Percentiles rank a stretch among this genome's conserved stretches.
These are phyloP conservation scores for Tenthredo distinguenda DNA, from an alignment of 2,888 invertebrate genomes.

Conservation along the genomic window DNA sequence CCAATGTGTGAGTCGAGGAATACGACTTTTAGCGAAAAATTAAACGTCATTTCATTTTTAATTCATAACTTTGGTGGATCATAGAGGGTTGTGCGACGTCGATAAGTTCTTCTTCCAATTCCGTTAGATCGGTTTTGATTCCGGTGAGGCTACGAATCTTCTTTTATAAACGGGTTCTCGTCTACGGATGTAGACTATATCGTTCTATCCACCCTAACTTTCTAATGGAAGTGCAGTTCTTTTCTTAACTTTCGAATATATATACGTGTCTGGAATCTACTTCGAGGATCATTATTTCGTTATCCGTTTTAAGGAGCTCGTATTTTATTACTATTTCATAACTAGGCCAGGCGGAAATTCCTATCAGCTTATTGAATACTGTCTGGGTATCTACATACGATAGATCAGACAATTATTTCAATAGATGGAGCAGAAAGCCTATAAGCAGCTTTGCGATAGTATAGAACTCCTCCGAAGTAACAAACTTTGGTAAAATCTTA, in stretches of 20 bases:
- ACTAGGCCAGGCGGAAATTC: constrained; percentile 25
- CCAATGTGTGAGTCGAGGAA: not conserved
- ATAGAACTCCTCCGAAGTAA: not conserved
- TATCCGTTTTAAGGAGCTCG: not conserved
- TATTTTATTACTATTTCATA: not conserved
- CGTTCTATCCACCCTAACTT: not conserved
- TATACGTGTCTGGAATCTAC: not conserved
- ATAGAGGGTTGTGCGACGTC: not conserved
- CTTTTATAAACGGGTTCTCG: not conserved
- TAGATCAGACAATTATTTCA: not conserved
- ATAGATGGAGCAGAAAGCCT: not conserved
- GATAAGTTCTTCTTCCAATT: not conserved
- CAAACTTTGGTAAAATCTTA: not conserved
- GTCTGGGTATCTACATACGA: not conserved
- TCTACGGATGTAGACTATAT: not conserved
- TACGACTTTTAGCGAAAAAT: not conserved
- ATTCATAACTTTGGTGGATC: not conserved
- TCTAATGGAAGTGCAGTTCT: not conserved
- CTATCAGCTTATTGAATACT: not conserved
- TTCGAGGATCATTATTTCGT: constrained; percentile 6
- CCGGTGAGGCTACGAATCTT: not conserved
- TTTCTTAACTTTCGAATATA: not conserved
- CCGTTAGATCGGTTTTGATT: not conserved
- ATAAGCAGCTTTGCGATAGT: not conserved
- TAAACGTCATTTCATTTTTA: not conserved